Conservation (phyloP, 2,113 vertebrate species). For the Oreocharis arfaki region DNA sequence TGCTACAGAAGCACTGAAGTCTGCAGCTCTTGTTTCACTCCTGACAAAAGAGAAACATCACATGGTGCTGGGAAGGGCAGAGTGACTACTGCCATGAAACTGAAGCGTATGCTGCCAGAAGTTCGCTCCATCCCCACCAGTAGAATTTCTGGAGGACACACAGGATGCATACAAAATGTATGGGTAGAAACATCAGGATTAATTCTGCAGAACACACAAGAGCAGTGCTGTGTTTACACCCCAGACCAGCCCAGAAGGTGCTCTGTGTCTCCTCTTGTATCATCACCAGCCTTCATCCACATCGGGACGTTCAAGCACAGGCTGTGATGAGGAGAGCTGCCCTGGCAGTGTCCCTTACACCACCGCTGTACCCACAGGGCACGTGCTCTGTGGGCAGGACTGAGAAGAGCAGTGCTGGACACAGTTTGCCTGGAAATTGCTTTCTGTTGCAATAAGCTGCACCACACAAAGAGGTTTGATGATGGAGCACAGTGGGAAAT, state of each 20-base stretch:
- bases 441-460: not conserved
- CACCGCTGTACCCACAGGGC: not conserved
- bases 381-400: not conserved
- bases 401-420: not conserved
- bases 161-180: not conserved
- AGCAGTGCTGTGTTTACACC: not conserved
- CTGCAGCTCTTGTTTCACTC: not conserved
- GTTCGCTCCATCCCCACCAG: not conserved
- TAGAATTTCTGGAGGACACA: not conserved
- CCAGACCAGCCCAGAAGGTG: not conserved
- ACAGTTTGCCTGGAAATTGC: not conserved
- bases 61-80: not conserved
- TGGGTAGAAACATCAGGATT: not conserved
- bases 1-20: not conserved
- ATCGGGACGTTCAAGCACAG: not conserved
- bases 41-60: not conserved
- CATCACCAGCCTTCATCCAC: not conserved
- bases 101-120: not conserved
- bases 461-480: not conserved
- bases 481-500: not conserved
- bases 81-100: not conserved
- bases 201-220: not conserved
- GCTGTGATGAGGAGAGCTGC: fast-evolving
- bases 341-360: not conserved
- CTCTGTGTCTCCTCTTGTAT: not conserved